Conservation (phyloP, 2,888 invertebrate species). For the Aleiodes testaceus region DNA sequence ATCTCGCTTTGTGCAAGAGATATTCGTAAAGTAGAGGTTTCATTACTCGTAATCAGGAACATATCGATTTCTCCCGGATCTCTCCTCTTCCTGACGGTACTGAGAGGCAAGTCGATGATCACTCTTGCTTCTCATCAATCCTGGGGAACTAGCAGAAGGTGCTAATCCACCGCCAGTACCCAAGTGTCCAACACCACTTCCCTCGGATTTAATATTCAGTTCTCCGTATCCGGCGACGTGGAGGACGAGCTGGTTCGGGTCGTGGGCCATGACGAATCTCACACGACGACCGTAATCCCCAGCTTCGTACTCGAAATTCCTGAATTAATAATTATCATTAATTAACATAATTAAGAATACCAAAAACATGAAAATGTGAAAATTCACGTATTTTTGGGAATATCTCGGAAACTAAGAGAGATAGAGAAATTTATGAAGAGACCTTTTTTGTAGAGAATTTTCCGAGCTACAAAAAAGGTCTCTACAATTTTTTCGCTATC, state of each 20-base stretch:
- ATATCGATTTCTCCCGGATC: constrained; percentile 69
- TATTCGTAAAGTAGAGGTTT: neutral
- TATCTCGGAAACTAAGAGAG: too few relatives aligned
- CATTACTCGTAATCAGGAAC: constrained; percentile 69
- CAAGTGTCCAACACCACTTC: constrained; percentile 68
- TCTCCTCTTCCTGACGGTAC: constrained; percentile 86
- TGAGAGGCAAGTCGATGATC: constrained; percentile 93
- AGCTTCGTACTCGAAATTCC: constrained; percentile 95
- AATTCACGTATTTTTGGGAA: too few relatives aligned
- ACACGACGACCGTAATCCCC: constrained; percentile 90
- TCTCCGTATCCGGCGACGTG: constrained; percentile 94
- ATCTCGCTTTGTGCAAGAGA: neutral
- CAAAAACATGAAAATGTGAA: neutral
- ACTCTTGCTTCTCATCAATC: constrained; percentile 93
- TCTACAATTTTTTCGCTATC: too few relatives aligned
- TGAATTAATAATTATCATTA: constrained; percentile 45
- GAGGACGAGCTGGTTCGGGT: constrained; percentile 91
- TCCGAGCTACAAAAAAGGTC: too few relatives aligned
- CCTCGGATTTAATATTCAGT: constrained; percentile 83
- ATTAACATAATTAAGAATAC: neutral
- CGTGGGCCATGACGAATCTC: constrained; percentile 90
- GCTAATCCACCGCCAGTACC: constrained; percentile 75
- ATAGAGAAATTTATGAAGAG: too few relatives aligned
- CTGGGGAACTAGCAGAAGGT: constrained; percentile 80
- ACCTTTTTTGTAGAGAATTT: too few relatives aligned